Conservation (phyloP, 2,113 vertebrate species). For the Cebus imitator region DNA sequence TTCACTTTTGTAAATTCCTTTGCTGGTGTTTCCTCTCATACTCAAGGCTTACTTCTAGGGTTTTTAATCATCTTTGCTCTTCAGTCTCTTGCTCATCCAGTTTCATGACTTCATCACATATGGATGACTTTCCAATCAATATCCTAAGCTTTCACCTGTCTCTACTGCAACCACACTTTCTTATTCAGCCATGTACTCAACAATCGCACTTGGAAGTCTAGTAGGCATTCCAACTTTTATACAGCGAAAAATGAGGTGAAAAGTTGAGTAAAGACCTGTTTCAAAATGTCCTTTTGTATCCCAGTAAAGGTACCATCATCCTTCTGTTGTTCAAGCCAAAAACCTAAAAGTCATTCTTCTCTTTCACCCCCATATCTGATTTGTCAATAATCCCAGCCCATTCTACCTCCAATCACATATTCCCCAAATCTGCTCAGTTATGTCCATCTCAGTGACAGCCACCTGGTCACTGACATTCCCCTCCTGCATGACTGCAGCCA, state of each 20-base stretch:
- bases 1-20: background rate
- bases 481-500: accelerated
- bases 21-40: background rate
- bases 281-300: background rate
- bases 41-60: background rate
- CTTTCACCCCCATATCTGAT: background rate
- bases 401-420: background rate
- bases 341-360: background rate
- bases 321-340: background rate
- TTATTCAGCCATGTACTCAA: background rate
- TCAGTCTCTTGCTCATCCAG: background rate
- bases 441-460: accelerated
- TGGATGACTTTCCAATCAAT: background rate
- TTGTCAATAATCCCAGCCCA: background rate
- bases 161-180: background rate
- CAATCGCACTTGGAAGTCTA: background rate
- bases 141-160: background rate
- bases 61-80: background rate
- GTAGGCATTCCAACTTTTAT: background rate
- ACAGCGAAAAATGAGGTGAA: background rate
- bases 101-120: background rate
- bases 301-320: background rate
- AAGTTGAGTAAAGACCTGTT: background rate
- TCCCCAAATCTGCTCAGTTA: accelerated
- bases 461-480: accelerated